Evolutionary conservation across 2,888 invertebrate genomes (phyloP).

Genomic region (Rhagonycha lutea): DNA sequence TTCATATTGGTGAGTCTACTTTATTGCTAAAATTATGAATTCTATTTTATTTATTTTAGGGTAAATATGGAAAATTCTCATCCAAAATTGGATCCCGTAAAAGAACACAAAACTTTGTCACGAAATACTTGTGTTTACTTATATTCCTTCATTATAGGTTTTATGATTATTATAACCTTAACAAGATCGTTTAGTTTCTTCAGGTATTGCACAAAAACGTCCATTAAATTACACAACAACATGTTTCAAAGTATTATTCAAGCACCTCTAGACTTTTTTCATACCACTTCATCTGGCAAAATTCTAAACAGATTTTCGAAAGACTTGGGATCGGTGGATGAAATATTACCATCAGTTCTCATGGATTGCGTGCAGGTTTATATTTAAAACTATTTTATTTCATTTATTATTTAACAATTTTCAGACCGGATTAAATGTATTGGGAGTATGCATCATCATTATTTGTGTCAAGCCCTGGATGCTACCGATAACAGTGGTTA

Average conservation of each 20-base stretch:
- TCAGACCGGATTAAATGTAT: constrained; percentile 25
- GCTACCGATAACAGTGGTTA: constrained; percentile 65
- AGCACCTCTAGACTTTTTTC: constrained; percentile 71
- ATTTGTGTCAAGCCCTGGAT: constrained; percentile 70
- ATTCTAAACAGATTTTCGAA: constrained; percentile 75
- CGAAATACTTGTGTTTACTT: constrained; percentile 51
- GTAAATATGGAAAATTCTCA: constrained; percentile 46
- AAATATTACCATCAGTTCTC: constrained; percentile 55
- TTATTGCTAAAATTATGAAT: not conserved
- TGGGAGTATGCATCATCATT: constrained; percentile 27
- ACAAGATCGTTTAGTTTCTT: constrained; percentile 60
- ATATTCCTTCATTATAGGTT: constrained; percentile 43
- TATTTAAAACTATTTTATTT: constrained; percentile 60
- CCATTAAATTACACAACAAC: constrained; percentile 60
- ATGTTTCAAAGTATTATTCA: constrained; percentile 62
- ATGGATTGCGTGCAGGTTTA: constrained; percentile 13
- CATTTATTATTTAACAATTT: constrained; percentile 58
- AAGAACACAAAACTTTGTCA: not conserved
- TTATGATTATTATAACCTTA: constrained; percentile 53
- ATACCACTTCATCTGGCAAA: constrained; percentile 66
- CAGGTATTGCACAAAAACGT: constrained; percentile 58
- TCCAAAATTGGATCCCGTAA: not conserved
- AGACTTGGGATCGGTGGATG: constrained; percentile 67
- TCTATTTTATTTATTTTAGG: constrained; percentile 38
- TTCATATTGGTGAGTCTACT: constrained; percentile 67